Conservation (phyloP, 2,797 vertebrate genomes). For the Carapus acus region DNA sequence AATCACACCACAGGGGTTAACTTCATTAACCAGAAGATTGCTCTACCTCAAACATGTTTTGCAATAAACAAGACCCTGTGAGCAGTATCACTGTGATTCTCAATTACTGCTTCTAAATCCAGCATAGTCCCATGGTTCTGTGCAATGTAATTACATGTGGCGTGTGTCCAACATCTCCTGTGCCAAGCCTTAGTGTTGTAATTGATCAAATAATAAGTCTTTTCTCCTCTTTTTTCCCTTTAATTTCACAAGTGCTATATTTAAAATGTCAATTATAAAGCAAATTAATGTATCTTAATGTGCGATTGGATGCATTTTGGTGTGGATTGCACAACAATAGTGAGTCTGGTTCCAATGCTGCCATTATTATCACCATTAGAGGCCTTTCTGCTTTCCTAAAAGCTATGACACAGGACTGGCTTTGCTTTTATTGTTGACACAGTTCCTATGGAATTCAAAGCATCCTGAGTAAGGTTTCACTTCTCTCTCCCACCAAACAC, state of each 20-base stretch:
- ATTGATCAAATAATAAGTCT: constrained; percentile 71
- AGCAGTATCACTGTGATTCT: constrained; percentile 57
- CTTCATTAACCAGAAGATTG: too few species aligned
- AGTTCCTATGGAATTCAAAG: constrained; percentile 20
- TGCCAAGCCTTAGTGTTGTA: constrained; percentile 69
- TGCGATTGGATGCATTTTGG: constrained; percentile 67
- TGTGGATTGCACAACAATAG: constrained; percentile 53
- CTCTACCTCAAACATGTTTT: constrained; percentile 38
- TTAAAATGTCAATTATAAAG: constrained; percentile 67
- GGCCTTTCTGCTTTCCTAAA: constrained; percentile 33
- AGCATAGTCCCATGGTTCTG: constrained; percentile 63
- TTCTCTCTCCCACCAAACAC: too few species aligned
- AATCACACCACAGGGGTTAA: too few species aligned
- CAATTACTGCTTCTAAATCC: constrained; percentile 63
- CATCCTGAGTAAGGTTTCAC: constrained; percentile 26
- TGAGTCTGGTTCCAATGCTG: constrained; percentile 55
- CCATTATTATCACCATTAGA: constrained; percentile 45
- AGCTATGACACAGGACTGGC: constrained; percentile 13
- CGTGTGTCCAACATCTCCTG: constrained; percentile 65
- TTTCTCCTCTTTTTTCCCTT: constrained; percentile 63
- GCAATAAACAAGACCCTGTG: constrained; percentile 52
- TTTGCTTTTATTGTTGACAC: constrained; percentile 24
- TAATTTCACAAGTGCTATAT: constrained; percentile 71
- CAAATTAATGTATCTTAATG: constrained; percentile 67
- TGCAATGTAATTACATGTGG: constrained; percentile 67